A percentile compares a stretch with the other conserved stretches of the same genome.
Evolutionary conservation across 53 echinoderm and acorn worm species (phyloP).

Genomic region (Arbacia lixula): DNA sequence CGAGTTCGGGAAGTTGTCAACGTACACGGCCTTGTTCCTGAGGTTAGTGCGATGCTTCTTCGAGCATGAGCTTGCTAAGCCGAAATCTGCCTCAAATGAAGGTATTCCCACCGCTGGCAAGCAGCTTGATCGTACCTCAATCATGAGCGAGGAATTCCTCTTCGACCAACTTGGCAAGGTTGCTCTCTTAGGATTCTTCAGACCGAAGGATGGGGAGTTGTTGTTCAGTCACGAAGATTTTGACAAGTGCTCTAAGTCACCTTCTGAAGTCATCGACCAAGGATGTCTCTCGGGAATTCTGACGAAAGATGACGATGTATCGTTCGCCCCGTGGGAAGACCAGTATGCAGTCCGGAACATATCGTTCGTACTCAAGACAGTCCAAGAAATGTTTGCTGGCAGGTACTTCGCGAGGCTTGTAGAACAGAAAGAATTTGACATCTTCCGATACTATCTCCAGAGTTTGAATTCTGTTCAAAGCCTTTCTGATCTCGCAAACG

Average conservation of each 20-base stretch:
- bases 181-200: conserved; percentile 59
- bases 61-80: conserved; percentile 55
- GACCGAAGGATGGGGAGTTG: conserved; percentile 55
- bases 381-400: conserved; percentile 74
- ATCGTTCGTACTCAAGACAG: conserved; percentile 71
- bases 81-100: conserved; percentile 9
- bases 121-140: background rate
- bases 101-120: background rate
- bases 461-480: conserved; percentile 46
- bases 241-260: conserved; percentile 25
- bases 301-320: conserved; percentile 58
- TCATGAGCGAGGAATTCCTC: conserved; percentile 43
- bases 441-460: conserved; percentile 36
- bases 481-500: conserved; percentile 54
- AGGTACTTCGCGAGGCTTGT: conserved; percentile 60
- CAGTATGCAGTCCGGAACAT: conserved; percentile 33
- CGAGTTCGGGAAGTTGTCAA: conserved; percentile 69
- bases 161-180: conserved; percentile 69
- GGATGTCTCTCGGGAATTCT: conserved; percentile 60
- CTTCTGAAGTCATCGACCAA: conserved; percentile 59
- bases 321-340: conserved; percentile 43
- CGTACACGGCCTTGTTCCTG: conserved; percentile 57
- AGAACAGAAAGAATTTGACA: conserved; percentile 33
- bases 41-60: conserved; percentile 63
- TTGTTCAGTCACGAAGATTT: conserved; percentile 70